Conservation (phyloP, 2,113 vertebrate species). For the Cathartes aura region DNA sequence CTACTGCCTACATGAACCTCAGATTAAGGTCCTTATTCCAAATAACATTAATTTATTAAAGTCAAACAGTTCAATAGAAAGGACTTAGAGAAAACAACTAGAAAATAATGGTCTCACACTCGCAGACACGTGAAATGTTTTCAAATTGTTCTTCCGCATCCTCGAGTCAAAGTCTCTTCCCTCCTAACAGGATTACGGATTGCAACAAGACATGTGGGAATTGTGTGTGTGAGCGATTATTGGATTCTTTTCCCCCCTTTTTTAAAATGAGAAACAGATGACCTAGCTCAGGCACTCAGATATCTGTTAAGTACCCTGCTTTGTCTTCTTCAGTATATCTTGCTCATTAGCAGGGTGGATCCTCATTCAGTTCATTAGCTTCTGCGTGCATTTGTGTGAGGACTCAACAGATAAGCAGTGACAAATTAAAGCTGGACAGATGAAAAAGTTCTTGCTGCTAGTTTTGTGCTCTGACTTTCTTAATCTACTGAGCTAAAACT, state of each 20-base stretch:
- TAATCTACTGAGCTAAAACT: not conserved
- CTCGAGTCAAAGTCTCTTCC: not conserved
- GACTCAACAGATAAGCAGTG: not conserved
- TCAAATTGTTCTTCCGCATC: not conserved
- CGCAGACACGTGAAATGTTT: not conserved
- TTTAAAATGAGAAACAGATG: not conserved
- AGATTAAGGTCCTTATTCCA: not conserved
- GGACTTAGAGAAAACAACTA: not conserved
- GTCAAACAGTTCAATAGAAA: not conserved
- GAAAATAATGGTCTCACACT: not conserved
- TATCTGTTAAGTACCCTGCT: not conserved
- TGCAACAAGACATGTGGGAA: not conserved
- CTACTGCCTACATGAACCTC: not conserved
- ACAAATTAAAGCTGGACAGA: not conserved
- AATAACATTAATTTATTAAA: not conserved
- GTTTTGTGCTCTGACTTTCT: not conserved
- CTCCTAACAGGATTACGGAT: not conserved
- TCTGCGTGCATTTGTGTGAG: not conserved
- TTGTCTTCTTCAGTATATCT: not conserved
- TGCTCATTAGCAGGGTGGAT: not conserved
- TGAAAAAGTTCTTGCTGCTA: not conserved
- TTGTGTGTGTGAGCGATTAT: not conserved
- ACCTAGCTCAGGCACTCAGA: not conserved
- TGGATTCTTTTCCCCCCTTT: accelerated
- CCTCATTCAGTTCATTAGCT: not conserved